phyloP scores from a whole-genome alignment of 64 coral and sea anemone species.

The Montipora foliosa region DNA sequence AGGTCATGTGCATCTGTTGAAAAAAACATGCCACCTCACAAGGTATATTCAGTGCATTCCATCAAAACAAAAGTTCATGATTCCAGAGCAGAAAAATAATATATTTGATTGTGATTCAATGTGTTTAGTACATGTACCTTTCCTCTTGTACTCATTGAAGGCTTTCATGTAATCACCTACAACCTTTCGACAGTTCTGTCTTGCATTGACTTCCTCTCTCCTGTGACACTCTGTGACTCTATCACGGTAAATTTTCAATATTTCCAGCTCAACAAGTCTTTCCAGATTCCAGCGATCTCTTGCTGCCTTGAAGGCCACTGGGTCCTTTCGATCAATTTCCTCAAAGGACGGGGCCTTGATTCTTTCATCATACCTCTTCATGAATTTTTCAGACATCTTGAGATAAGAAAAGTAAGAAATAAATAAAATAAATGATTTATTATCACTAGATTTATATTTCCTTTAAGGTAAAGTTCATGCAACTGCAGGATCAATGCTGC shows the following conservation, averaged over 20 bases:
- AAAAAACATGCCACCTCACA: too few species aligned
- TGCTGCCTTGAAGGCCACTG: conserved; percentile 89
- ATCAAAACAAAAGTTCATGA: too few species aligned
- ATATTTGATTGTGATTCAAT: too few species aligned
- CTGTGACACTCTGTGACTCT: conserved; percentile 69
- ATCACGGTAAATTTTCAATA: conserved; percentile 85
- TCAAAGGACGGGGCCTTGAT: conserved; percentile 94
- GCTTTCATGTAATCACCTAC: conserved; percentile 87
- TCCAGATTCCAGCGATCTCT: conserved; percentile 94
- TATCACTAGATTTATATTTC: background rate
- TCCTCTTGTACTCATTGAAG: conserved; percentile 86
- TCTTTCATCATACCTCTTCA: conserved; percentile 80
- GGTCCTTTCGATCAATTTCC: conserved; percentile 94
- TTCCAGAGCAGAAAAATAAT: too few species aligned
- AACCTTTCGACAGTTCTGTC: conserved; percentile 85
- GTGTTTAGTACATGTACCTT: conserved; percentile 58
- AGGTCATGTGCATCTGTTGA: too few species aligned
- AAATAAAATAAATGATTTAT: background rate
- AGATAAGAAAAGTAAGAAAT: background rate
- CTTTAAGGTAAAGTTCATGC: too few species aligned
- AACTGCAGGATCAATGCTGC: too few species aligned
- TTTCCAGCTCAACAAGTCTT: conserved; percentile 89
- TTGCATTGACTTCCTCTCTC: conserved; percentile 79
- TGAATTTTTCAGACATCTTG: conserved; percentile 85
- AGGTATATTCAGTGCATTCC: too few species aligned